phyloP scores from a whole-genome alignment of 2,888 invertebrate genomes.

The Gymnoscelis rufifasciata region DNA sequence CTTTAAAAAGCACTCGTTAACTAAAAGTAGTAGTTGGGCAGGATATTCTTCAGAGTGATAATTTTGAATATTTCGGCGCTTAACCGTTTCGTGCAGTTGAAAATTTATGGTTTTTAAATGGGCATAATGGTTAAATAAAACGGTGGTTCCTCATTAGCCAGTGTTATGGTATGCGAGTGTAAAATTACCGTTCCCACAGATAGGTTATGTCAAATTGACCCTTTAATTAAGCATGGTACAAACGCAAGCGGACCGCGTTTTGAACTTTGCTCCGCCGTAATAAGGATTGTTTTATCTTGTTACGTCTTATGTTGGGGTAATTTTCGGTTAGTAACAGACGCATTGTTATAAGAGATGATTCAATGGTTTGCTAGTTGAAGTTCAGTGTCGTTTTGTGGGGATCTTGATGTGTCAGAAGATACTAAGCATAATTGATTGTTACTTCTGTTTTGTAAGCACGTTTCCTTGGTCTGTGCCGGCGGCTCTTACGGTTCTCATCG shows the following conservation, averaged over 20 bases:
- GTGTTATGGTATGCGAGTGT: slow-evolving; percentile 9
- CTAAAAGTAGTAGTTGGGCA: too few relatives aligned
- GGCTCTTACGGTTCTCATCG: too few relatives aligned
- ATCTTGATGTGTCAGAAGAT: too few relatives aligned
- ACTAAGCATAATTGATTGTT: too few relatives aligned
- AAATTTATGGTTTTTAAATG: background rate
- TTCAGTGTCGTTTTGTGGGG: too few relatives aligned
- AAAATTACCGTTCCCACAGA: slow-evolving; percentile 37
- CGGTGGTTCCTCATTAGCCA: background rate
- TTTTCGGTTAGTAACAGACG: slow-evolving; percentile 11
- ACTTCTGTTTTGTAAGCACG: too few relatives aligned
- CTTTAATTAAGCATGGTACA: slow-evolving; percentile 33
- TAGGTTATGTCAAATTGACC: slow-evolving; percentile 40
- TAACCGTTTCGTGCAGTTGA: too few relatives aligned
- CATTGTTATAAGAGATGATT: slow-evolving; percentile 12
- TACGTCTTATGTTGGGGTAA: slow-evolving; percentile 12
- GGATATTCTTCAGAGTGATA: too few relatives aligned
- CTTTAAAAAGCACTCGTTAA: too few relatives aligned
- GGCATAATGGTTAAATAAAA: background rate
- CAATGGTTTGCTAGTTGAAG: slow-evolving; percentile 12
- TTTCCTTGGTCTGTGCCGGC: too few relatives aligned
- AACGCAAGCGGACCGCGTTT: slow-evolving; percentile 27
- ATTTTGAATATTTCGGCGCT: too few relatives aligned
- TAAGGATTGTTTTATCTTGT: slow-evolving; percentile 14
- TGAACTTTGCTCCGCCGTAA: slow-evolving; percentile 5